A percentile compares a stretch with the other conserved stretches of the same genome.
Conservation (phyloP, 2,888 invertebrate genomes). For the Malachius bipustulatus region DNA sequence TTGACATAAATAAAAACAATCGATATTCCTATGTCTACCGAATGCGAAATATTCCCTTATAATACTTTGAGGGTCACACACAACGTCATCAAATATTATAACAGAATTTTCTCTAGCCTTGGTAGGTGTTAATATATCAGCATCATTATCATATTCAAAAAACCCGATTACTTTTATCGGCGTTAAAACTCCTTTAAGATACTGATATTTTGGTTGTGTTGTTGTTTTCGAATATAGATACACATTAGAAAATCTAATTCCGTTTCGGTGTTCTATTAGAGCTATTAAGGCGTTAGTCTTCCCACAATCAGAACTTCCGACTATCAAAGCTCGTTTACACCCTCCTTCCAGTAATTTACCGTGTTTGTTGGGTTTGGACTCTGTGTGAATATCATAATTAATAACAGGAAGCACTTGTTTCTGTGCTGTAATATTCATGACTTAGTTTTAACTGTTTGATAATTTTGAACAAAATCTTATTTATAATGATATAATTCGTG, state of each 20-base stretch:
- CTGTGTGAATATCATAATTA: too few species aligned
- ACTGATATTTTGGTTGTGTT: constrained; percentile 26
- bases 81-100: constrained; percentile 33
- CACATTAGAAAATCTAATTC: constrained; percentile 30
- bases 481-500: too few species aligned
- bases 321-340: constrained; percentile 2
- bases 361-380: too few species aligned
- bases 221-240: constrained; percentile 29
- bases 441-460: too few species aligned
- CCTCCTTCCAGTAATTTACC: neutral
- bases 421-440: too few species aligned
- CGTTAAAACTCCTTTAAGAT: constrained; percentile 20
- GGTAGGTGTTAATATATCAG: constrained; percentile 18
- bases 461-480: too few species aligned
- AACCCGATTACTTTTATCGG: constrained; percentile 20
- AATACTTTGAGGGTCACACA: constrained; percentile 25
- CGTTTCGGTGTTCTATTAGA: constrained; percentile 27
- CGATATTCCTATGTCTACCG: constrained; percentile 25
- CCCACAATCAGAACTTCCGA: constrained; percentile 29
- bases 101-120: constrained; percentile 25
- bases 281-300: constrained; percentile 30
- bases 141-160: constrained; percentile 17
- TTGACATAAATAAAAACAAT: constrained; percentile 27
- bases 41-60: constrained; percentile 27
- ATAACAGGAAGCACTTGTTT: too few species aligned